Conservation (phyloP, 2,888 invertebrate genomes). For the Tetramorium bicarinatum region DNA sequence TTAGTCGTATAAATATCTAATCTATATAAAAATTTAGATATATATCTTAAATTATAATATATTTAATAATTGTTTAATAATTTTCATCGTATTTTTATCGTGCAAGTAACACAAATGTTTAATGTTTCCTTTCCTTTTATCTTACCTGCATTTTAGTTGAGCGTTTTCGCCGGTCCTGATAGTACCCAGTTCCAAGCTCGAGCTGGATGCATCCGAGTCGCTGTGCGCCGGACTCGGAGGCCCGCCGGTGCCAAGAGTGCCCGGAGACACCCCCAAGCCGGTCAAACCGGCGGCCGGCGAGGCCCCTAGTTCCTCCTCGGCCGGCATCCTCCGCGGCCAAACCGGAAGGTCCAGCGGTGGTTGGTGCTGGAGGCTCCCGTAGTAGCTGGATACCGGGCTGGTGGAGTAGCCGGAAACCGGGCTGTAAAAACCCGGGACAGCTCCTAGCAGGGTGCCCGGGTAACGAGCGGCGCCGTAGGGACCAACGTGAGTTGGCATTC, state of each 20-base stretch:
- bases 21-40: background rate
- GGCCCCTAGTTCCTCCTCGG: conserved; percentile 83
- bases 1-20: background rate
- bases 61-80: background rate
- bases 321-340: conserved; percentile 85
- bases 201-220: conserved; percentile 85
- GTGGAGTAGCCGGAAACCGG: conserved; percentile 77
- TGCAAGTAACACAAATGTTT: background rate
- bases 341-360: conserved; percentile 82
- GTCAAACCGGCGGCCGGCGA: conserved; percentile 77
- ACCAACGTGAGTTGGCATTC: conserved; percentile 85
- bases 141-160: conserved; percentile 85
- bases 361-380: conserved; percentile 74
- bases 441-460: conserved; percentile 83
- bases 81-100: background rate
- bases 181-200: conserved; percentile 84
- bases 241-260: conserved; percentile 77
- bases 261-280: conserved; percentile 76
- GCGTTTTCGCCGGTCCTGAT: conserved; percentile 83
- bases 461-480: conserved; percentile 84
- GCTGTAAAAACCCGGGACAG: conserved; percentile 81
- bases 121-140: background rate
- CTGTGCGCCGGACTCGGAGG: conserved; percentile 85
- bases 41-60: background rate
- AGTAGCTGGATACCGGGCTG: conserved; percentile 72